phyloP scores from a whole-genome alignment of 1,140 invertebrate species.

The Belonocnema kinseyi region DNA sequence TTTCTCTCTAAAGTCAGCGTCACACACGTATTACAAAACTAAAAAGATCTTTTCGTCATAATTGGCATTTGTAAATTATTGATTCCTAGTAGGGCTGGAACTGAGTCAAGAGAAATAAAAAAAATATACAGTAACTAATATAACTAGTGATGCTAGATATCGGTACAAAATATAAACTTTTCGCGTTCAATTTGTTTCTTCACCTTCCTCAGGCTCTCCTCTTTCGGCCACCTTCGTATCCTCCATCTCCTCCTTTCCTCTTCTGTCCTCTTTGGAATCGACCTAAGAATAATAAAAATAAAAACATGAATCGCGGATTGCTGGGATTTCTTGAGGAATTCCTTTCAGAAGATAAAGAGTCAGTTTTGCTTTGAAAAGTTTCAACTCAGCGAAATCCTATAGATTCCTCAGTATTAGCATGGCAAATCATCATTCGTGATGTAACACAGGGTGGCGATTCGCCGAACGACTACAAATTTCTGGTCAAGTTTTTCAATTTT shows the following conservation, averaged over 20 bases:
- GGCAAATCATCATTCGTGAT: constrained; percentile 71
- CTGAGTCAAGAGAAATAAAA: background rate
- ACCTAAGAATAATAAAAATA: background rate
- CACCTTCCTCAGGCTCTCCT: background rate
- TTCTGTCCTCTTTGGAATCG: constrained; percentile 23
- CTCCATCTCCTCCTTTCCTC: background rate
- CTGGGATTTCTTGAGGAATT: background rate
- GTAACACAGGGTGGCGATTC: too few species aligned
- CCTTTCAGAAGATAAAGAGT: background rate
- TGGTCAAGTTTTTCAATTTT: too few species aligned
- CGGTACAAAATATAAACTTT: background rate
- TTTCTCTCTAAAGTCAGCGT: too few species aligned
- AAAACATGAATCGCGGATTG: background rate
- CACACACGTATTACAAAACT: too few species aligned
- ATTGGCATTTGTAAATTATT: background rate
- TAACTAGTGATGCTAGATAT: constrained; percentile 6
- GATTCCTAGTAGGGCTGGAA: background rate
- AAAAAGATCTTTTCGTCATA: too few species aligned
- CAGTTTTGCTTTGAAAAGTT: constrained; percentile 42
- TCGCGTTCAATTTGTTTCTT: background rate
- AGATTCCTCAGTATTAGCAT: constrained; percentile 76
- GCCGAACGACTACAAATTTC: too few species aligned
- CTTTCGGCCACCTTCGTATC: background rate
- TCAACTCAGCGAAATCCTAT: constrained; percentile 74
- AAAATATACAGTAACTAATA: constrained; percentile 23